Conservation (phyloP, 2,888 invertebrate genomes). For the Sarcophaga caerulescens region DNA sequence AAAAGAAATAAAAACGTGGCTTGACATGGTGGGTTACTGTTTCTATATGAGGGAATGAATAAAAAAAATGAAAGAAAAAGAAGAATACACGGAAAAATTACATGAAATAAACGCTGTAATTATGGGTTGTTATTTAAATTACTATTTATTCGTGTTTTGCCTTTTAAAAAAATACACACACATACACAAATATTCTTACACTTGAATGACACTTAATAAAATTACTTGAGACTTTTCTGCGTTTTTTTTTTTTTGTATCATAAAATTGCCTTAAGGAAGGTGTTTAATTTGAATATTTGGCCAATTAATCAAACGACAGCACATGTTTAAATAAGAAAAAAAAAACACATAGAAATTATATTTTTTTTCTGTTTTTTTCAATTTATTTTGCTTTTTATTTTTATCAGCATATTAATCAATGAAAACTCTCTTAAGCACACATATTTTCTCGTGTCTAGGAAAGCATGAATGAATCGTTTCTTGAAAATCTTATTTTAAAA, state of each 20-base stretch:
- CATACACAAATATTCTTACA: too few relatives aligned
- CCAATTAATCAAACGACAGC: conserved; percentile 62
- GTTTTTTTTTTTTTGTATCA: not conserved
- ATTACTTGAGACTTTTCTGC: conserved; percentile 23
- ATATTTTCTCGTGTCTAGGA: not conserved
- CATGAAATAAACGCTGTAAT: conserved; percentile 50
- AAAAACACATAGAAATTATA: conserved; percentile 21
- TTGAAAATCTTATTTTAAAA: conserved; percentile 53
- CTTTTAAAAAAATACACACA: not conserved
- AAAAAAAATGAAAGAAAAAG: not conserved
- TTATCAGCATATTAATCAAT: conserved; percentile 60
- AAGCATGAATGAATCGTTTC: conserved; percentile 52
- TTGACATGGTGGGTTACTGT: too few relatives aligned
- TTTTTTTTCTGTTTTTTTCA: not conserved
- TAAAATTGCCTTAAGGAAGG: conserved; percentile 32
- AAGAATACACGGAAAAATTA: conserved; percentile 14
- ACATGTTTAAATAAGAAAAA: conserved; percentile 29
- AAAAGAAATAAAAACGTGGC: too few relatives aligned
- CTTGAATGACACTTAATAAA: conserved; percentile 43
- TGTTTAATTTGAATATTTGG: conserved; percentile 55
- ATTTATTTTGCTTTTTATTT: not conserved
- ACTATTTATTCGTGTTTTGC: not conserved
- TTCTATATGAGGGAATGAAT: too few relatives aligned
- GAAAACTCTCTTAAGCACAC: conserved; percentile 33
- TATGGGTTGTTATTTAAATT: conserved; percentile 57